Percentiles rank a stretch among this genome's conserved stretches.
Evolutionary conservation across 64 coral and sea anemone genomes (phyloP).

Genomic region (Montipora efflorescens): DNA sequence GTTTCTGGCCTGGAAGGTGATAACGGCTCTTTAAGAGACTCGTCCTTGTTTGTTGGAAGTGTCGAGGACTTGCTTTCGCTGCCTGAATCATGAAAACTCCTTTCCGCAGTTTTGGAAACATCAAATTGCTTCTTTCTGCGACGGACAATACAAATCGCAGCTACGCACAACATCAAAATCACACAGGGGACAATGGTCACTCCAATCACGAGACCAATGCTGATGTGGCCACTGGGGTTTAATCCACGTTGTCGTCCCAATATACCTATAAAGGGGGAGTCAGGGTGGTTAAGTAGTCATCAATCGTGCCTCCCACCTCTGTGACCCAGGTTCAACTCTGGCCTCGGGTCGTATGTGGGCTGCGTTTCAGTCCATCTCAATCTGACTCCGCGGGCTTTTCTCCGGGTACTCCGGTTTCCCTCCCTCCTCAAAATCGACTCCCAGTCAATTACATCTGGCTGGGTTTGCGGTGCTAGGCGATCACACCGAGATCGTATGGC

Average conservation of each 20-base stretch:
- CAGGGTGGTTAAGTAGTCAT: too few species aligned
- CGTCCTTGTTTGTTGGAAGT: neutral
- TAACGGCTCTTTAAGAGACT: neutral
- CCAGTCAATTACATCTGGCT: too few species aligned
- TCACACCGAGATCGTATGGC: too few species aligned
- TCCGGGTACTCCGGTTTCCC: too few species aligned
- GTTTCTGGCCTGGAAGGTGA: conserved; percentile 1
- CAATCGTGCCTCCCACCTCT: too few species aligned
- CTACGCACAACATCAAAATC: conserved; percentile 6
- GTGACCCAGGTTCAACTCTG: too few species aligned
- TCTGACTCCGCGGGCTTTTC: too few species aligned
- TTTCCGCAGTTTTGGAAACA: conserved; percentile 62
- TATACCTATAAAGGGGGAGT: neutral
- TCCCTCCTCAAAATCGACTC: too few species aligned
- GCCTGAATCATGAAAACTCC: conserved; percentile 30
- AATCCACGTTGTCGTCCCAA: neutral
- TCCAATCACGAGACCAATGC: conserved; percentile 36
- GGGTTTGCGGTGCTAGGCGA: too few species aligned
- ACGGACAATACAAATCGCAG: conserved; percentile 14
- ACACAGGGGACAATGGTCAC: neutral
- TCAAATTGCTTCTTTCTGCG: conserved; percentile 47
- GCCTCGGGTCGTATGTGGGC: too few species aligned
- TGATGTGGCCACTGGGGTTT: neutral
- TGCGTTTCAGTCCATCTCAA: too few species aligned
- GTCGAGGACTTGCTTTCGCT: conserved; percentile 46